Evolutionary conservation across 2,113 vertebrate species (phyloP).

Genomic region (Riparia riparia): DNA sequence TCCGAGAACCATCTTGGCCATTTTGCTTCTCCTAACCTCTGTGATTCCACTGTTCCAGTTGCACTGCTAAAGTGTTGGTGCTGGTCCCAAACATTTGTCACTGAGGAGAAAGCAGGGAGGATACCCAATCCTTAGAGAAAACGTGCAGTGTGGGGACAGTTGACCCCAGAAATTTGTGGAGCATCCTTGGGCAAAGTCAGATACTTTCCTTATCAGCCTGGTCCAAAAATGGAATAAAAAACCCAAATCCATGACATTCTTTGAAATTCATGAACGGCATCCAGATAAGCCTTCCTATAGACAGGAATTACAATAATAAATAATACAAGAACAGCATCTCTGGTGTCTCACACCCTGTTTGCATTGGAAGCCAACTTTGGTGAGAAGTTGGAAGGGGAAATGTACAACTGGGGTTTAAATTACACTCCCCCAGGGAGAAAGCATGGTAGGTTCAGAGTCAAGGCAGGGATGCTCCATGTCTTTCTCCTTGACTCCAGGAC

Average conservation of each 20-base stretch:
- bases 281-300: background rate
- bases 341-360: background rate
- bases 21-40: rapidly evolving
- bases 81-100: background rate
- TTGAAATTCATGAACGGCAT: background rate
- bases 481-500: background rate
- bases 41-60: background rate
- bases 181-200: background rate
- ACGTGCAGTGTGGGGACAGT: background rate
- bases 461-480: background rate
- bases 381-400: background rate
- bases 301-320: background rate
- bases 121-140: background rate
- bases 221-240: background rate
- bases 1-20: background rate
- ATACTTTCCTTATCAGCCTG: background rate
- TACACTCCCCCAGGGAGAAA: background rate
- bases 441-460: background rate
- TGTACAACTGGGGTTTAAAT: background rate
- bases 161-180: background rate
- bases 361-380: background rate
- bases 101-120: background rate
- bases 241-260: background rate
- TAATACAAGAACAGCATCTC: background rate
- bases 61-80: background rate